phyloP scores from a whole-genome alignment of 2,888 invertebrate species.

The Campaea margaritaria region DNA sequence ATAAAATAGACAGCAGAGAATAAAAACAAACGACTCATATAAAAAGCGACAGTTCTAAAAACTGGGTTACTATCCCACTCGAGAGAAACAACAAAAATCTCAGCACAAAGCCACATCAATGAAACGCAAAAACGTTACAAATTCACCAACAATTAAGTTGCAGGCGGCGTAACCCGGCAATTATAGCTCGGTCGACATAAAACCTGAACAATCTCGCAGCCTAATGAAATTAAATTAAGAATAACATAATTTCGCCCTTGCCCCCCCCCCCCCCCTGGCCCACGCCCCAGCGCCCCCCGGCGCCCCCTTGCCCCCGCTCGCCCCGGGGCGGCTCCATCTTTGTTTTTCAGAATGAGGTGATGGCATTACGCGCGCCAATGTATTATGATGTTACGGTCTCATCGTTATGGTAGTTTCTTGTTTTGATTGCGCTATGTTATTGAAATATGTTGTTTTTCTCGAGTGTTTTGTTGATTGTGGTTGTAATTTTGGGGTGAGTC shows the following conservation, averaged over 20 bases:
- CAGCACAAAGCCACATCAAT: slow-evolving; percentile 28
- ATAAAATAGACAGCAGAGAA: no score
- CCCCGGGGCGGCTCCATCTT: slow-evolving; percentile 58
- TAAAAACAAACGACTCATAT: not conserved
- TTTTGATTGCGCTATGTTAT: slow-evolving; percentile 35
- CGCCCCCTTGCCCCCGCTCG: slow-evolving; percentile 12
- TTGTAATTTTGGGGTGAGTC: not conserved
- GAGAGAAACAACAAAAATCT: slow-evolving; percentile 11
- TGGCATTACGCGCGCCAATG: slow-evolving; percentile 49
- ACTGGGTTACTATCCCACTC: slow-evolving; percentile 1
- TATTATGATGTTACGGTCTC: slow-evolving; percentile 52
- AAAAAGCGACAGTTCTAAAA: not conserved
- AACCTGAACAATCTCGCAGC: slow-evolving; percentile 67
- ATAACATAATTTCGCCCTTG: slow-evolving; percentile 69
- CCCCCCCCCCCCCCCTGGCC: slow-evolving; percentile 33
- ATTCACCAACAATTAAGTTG: slow-evolving; percentile 51
- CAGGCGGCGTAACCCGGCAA: slow-evolving; percentile 42
- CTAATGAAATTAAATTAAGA: slow-evolving; percentile 82
- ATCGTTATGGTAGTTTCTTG: slow-evolving; percentile 37
- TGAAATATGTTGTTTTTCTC: slow-evolving; percentile 42
- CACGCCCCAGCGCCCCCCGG: slow-evolving; percentile 11
- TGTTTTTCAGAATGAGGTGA: slow-evolving; percentile 69
- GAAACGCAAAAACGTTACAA: slow-evolving; percentile 40
- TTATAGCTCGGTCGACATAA: slow-evolving; percentile 48
- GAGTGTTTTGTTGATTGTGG: slow-evolving; percentile 29